Conservation (phyloP, 2,888 invertebrate genomes). For the Subacronicta megacephala region DNA sequence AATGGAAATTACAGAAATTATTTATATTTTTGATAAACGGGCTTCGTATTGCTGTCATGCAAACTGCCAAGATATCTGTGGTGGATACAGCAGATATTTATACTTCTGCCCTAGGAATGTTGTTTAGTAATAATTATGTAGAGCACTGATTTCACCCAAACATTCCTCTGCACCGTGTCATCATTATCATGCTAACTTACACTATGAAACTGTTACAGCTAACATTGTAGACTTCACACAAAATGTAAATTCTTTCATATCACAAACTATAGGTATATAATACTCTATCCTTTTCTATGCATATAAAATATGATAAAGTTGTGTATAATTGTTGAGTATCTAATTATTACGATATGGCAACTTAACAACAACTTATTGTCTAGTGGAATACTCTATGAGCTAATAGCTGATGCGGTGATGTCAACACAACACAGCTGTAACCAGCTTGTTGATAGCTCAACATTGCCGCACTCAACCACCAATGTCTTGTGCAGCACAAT, state of each 20-base stretch:
- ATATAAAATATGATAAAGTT: conserved; percentile 74
- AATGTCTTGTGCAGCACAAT: neutral
- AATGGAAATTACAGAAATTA: neutral
- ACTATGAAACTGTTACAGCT: conserved; percentile 64
- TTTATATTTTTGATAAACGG: neutral
- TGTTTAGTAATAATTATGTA: conserved; percentile 12
- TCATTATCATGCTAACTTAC: conserved; percentile 43
- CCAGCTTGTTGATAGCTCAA: neutral
- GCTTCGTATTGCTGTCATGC: neutral
- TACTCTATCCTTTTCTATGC: conserved; percentile 82
- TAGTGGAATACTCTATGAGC: conserved; percentile 82
- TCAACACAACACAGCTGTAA: conserved; percentile 17
- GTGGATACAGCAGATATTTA: neutral
- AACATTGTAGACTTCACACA: conserved; percentile 79
- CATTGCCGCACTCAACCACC: conserved; percentile 14
- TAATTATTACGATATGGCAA: conserved; percentile 89
- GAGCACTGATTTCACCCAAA: conserved; percentile 1
- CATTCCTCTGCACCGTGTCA: neutral
- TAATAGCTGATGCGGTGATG: conserved; percentile 40
- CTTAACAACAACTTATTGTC: conserved; percentile 88
- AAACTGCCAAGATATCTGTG: neutral
- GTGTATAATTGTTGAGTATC: conserved; percentile 86
- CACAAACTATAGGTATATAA: conserved; percentile 87
- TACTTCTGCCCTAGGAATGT: conserved; percentile 33
- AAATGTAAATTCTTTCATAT: conserved; percentile 88